These are phyloP conservation scores for Equus quagga DNA, from an alignment of 2,113 vertebrate genomes.

Conservation along the genomic window DNA sequence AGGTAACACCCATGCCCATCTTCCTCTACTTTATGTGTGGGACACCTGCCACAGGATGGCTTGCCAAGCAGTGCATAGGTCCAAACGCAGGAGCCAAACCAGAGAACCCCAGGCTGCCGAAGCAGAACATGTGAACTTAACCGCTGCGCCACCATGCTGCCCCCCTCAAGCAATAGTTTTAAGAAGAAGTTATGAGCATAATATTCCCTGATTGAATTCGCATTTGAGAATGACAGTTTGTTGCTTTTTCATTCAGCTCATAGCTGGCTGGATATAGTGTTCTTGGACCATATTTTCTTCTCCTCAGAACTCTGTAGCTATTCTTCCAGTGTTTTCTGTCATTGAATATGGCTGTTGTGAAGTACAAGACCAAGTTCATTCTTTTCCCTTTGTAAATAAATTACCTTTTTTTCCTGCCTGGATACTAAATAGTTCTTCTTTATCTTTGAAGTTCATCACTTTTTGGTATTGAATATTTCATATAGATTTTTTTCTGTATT, in stretches of 20 bases:
- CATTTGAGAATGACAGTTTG: background rate
- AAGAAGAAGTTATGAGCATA: background rate
- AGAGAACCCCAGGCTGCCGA: no score
- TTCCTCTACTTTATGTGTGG: no score
- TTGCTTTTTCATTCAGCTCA: background rate
- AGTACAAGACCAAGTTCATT: background rate
- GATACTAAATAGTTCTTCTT: slow-evolving; percentile 8
- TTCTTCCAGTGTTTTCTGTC: background rate
- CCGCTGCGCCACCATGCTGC: no score
- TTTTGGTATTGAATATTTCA: background rate
- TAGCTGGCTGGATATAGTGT: background rate
- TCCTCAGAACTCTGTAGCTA: background rate
- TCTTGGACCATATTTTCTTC: background rate
- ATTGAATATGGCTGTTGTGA: background rate
- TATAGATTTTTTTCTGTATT: background rate
- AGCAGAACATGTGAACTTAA: no score
- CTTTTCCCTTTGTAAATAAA: background rate
- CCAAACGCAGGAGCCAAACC: no score
- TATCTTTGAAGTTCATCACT: background rate
- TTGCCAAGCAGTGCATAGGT: no score
- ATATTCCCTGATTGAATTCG: background rate
- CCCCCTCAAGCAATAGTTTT: background rate
- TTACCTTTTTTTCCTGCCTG: background rate
- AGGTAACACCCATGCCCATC: no score
- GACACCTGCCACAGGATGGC: no score